Conservation (phyloP, 1,140 invertebrate genomes). For the Cotesia glomerata region DNA sequence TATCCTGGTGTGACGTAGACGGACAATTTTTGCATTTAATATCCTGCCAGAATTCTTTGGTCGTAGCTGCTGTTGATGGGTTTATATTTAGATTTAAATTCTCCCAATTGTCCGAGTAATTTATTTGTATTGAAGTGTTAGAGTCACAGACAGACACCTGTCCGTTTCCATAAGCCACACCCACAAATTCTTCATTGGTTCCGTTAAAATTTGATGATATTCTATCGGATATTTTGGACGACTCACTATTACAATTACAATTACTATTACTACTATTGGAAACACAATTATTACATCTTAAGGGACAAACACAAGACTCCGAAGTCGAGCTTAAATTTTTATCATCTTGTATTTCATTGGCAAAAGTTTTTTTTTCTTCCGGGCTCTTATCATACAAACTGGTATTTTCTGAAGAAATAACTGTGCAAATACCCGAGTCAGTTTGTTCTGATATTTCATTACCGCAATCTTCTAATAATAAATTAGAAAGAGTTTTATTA, state of each 20-base stretch:
- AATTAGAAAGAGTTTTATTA: conserved; percentile 71
- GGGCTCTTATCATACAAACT: conserved; percentile 66
- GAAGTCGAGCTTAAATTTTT: background rate
- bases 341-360: conserved; percentile 40
- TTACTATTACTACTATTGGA: background rate
- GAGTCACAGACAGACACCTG: conserved; percentile 57
- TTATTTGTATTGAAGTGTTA: conserved; percentile 56
- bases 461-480: conserved; percentile 64
- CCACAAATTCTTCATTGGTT: conserved; percentile 57
- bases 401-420: conserved; percentile 68
- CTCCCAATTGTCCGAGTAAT: conserved; percentile 62
- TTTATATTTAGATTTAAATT: conserved; percentile 59
- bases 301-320: background rate
- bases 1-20: conserved; percentile 47
- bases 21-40: conserved; percentile 58
- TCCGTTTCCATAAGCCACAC: conserved; percentile 56
- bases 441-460: conserved; percentile 66
- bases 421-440: conserved; percentile 74
- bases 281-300: background rate
- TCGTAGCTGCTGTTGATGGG: conserved; percentile 38
- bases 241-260: conserved; percentile 11
- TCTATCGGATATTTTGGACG: conserved; percentile 41
- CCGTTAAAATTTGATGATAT: conserved; percentile 55
- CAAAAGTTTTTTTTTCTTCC: conserved; percentile 57
- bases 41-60: conserved; percentile 57